These are phyloP conservation scores for Chrysopilus asiliformis DNA, from an alignment of 2,888 invertebrate genomes.

Conservation along the genomic window DNA sequence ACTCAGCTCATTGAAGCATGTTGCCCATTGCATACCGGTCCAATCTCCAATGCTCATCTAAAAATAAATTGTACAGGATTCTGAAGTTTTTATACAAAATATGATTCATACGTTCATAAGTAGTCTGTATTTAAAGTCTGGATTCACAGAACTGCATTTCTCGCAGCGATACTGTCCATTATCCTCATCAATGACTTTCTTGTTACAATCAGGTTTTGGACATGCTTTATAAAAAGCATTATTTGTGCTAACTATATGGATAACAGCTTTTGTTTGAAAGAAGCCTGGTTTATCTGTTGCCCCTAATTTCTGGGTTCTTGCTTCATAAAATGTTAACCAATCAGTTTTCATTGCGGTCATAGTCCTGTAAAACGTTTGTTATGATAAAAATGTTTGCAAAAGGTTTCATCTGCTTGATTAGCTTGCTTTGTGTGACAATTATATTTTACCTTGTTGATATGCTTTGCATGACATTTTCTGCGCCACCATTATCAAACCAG, in stretches of 20 bases:
- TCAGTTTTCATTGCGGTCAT: constrained; percentile 37
- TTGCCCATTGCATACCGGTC: constrained; percentile 79
- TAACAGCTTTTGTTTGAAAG: constrained; percentile 62
- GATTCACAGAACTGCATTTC: constrained; percentile 77
- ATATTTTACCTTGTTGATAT: constrained; percentile 47
- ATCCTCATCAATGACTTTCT: constrained; percentile 81
- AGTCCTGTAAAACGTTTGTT: constrained; percentile 17
- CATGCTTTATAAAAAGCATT: constrained; percentile 89
- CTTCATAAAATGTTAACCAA: constrained; percentile 68
- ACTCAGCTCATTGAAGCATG: constrained; percentile 74
- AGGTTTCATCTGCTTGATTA: no score
- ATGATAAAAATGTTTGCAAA: constrained; percentile 3
- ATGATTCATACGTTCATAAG: constrained; percentile 53
- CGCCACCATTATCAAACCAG: constrained; percentile 81
- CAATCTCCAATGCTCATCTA: constrained; percentile 79
- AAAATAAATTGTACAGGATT: constrained; percentile 14
- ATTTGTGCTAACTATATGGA: constrained; percentile 59
- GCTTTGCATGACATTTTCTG: constrained; percentile 44
- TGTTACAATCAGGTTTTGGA: constrained; percentile 78
- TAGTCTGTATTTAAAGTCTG: constrained; percentile 75
- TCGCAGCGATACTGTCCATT: constrained; percentile 88
- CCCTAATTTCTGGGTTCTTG: constrained; percentile 54
- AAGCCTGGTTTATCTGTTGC: constrained; percentile 68
- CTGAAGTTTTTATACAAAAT: not conserved
- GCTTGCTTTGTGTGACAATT: no score